These are phyloP conservation scores for Epirrita christyi DNA, from an alignment of 2,888 invertebrate genomes.

Conservation along the genomic window DNA sequence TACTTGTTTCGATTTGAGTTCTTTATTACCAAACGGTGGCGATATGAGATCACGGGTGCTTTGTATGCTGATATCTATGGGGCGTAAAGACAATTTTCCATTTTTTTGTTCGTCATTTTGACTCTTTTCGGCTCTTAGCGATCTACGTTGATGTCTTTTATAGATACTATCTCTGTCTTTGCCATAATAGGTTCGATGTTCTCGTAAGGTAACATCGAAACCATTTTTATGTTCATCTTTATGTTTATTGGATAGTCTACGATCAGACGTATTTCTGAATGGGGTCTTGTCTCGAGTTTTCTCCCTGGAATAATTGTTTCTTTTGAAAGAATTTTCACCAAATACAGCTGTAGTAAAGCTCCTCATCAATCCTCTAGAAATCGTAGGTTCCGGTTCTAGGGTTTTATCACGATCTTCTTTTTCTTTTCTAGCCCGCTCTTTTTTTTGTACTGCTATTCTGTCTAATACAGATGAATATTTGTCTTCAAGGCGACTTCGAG, in stretches of 20 bases:
- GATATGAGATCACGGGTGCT: constrained; percentile 82
- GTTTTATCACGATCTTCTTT: constrained; percentile 88
- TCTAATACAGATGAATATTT: constrained; percentile 92
- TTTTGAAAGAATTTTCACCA: constrained; percentile 85
- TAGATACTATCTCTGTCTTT: constrained; percentile 82
- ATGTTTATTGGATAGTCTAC: constrained; percentile 69
- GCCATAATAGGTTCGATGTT: constrained; percentile 58
- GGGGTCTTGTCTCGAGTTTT: constrained; percentile 87
- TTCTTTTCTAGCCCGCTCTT: constrained; percentile 78
- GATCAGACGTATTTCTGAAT: constrained; percentile 79
- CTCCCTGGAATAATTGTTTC: constrained; percentile 83
- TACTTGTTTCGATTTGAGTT: constrained; percentile 54
- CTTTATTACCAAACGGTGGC: constrained; percentile 73
- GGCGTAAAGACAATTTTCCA: constrained; percentile 79
- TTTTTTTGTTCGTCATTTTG: constrained; percentile 81
- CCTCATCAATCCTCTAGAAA: constrained; percentile 84
- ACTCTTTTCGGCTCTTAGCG: constrained; percentile 86
- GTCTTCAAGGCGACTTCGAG: constrained; percentile 90
- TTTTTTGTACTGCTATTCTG: constrained; percentile 86
- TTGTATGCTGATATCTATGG: constrained; percentile 81
- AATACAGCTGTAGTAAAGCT: constrained; percentile 90
- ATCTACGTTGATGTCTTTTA: constrained; percentile 81
- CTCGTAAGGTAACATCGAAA: constrained; percentile 60
- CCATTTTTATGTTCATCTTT: constrained; percentile 72
- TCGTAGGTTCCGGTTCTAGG: constrained; percentile 85